Conservation (phyloP, 2,888 invertebrate species). For the Pristionchus mayeri region DNA sequence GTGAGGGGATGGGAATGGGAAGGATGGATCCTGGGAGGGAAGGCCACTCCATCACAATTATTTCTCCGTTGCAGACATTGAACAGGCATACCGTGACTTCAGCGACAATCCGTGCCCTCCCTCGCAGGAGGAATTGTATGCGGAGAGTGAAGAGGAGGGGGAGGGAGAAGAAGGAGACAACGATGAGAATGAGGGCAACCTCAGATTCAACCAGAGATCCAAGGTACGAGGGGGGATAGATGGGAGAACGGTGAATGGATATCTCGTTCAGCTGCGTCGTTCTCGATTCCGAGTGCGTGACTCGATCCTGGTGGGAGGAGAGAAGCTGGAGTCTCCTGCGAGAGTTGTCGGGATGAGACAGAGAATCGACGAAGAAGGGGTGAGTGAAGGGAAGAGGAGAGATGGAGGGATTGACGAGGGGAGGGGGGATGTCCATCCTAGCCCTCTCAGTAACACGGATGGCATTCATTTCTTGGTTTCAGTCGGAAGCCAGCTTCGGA, state of each 20-base stretch:
- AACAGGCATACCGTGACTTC: background rate
- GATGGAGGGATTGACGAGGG: background rate
- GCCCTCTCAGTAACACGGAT: too few relatives aligned
- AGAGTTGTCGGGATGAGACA: slow-evolving; percentile 17
- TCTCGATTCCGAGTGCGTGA: slow-evolving; percentile 43
- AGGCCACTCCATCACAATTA: background rate
- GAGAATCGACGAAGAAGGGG: slow-evolving; percentile 39
- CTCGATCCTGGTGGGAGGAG: slow-evolving; percentile 11
- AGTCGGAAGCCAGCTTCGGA: slow-evolving; percentile 28
- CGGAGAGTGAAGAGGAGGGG: background rate
- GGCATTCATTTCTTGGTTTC: background rate
- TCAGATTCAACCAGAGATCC: background rate
- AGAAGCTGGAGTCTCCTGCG: background rate
- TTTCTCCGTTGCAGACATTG: slow-evolving; percentile 1
- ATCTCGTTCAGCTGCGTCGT: slow-evolving; percentile 24
- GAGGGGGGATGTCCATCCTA: background rate
- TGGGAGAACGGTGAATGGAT: background rate
- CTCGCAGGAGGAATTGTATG: slow-evolving; percentile 25
- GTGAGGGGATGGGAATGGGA: background rate
- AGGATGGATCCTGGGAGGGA: background rate
- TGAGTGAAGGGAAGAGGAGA: background rate
- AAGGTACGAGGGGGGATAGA: background rate
- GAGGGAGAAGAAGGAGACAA: background rate
- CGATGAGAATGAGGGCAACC: background rate
- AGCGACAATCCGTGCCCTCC: slow-evolving; percentile 4